Evolutionary conservation across 2,888 invertebrate species (phyloP).

Genomic region (Malachius bipustulatus): DNA sequence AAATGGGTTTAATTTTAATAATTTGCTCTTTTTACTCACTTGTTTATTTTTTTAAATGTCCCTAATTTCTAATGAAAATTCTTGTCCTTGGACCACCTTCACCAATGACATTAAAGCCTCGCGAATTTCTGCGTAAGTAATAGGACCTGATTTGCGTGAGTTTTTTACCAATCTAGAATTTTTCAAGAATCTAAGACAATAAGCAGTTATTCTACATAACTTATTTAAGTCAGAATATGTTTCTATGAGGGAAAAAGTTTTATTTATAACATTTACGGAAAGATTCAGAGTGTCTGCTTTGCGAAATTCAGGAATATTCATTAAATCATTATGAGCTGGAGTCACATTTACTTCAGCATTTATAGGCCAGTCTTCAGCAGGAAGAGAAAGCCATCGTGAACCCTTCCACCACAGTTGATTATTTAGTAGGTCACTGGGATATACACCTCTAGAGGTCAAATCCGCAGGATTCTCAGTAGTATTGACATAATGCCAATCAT

Average conservation of each 20-base stretch:
- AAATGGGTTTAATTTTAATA: background rate
- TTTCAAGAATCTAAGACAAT: background rate
- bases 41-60: background rate
- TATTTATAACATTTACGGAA: too few relatives aligned
- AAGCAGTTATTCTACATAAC: background rate
- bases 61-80: background rate
- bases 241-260: too few relatives aligned
- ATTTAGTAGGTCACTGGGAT: slow-evolving; percentile 5
- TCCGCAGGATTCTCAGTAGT: slow-evolving; percentile 1
- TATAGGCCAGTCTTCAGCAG: too few relatives aligned
- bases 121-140: too few relatives aligned
- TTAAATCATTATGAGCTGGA: too few relatives aligned
- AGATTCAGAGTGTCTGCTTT: too few relatives aligned
- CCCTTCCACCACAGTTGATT: slow-evolving; percentile 4
- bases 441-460: slow-evolving; percentile 3
- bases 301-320: too few relatives aligned
- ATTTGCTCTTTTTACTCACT: background rate
- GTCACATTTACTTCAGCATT: too few relatives aligned
- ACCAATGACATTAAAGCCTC: too few relatives aligned
- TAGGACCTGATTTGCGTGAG: too few relatives aligned
- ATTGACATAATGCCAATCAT: slow-evolving; percentile 6
- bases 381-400: slow-evolving; percentile 7
- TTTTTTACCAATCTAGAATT: too few relatives aligned
- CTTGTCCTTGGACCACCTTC: background rate
- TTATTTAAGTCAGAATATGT: background rate